phyloP scores from a whole-genome alignment of 2,888 invertebrate species.

The Andricus quercusramuli region DNA sequence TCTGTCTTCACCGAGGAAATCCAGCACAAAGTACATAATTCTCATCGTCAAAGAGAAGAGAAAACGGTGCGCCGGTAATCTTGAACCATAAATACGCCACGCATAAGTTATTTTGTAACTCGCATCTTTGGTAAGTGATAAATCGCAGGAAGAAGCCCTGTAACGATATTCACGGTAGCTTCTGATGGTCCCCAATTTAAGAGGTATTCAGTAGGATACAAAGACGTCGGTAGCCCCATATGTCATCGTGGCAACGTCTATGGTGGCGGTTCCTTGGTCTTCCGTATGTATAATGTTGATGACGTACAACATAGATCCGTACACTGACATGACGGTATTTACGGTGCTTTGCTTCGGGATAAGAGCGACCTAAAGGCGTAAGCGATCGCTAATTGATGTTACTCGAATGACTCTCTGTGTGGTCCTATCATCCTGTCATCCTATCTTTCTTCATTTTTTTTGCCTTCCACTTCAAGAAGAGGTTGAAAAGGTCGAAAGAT shows the following conservation, averaged over 20 bases:
- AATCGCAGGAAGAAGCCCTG: slow-evolving; percentile 46
- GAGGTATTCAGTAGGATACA: slow-evolving; percentile 74
- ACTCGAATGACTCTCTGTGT: slow-evolving; percentile 52
- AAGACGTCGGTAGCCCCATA: slow-evolving; percentile 73
- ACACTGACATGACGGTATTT: slow-evolving; percentile 50
- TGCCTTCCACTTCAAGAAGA: slow-evolving; percentile 17
- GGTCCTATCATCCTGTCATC: slow-evolving; percentile 43
- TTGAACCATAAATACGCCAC: slow-evolving; percentile 37
- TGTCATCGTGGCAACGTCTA: slow-evolving; percentile 72
- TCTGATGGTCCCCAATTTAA: slow-evolving; percentile 71
- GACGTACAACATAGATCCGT: slow-evolving; percentile 44
- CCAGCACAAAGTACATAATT: neutral
- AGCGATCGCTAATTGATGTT: slow-evolving; percentile 68
- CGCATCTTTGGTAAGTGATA: slow-evolving; percentile 42
- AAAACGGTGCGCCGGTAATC: slow-evolving; percentile 19
- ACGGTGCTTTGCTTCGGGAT: slow-evolving; percentile 50
- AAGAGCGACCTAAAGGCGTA: slow-evolving; percentile 58
- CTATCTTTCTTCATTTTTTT: neutral
- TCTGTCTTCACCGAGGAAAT: slow-evolving; percentile 20
- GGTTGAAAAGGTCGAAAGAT: neutral
- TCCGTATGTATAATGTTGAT: slow-evolving; percentile 38
- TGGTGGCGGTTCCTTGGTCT: slow-evolving; percentile 51
- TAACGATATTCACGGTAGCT: slow-evolving; percentile 64
- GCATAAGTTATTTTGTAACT: slow-evolving; percentile 31
- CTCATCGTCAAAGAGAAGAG: slow-evolving; percentile 12